Conservation (phyloP, 2,797 vertebrate genomes). For the Coregonus sp. region DNA sequence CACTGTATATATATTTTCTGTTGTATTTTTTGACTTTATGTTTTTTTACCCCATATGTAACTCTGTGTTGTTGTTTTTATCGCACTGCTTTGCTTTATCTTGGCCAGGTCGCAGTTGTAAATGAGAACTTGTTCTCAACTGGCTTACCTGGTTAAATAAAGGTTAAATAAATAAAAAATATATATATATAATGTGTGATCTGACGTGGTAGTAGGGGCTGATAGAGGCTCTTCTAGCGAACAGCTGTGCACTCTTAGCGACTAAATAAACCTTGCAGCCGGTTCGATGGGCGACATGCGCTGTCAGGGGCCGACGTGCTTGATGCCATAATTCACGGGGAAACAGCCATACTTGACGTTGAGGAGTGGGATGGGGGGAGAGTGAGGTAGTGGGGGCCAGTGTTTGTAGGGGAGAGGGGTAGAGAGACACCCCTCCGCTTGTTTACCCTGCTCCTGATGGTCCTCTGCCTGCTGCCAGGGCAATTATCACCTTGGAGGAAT, state of each 20-base stretch:
- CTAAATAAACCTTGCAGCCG: constrained; percentile 41
- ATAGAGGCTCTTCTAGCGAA: constrained; percentile 44
- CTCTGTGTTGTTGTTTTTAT: too few species aligned
- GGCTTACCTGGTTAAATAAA: too few species aligned
- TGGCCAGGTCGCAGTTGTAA: too few species aligned
- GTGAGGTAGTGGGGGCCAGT: not conserved
- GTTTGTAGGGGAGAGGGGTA: constrained; percentile 29
- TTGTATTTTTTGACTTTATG: too few species aligned
- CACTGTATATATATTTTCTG: too few species aligned
- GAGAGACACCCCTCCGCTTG: constrained; percentile 59
- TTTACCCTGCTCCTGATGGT: constrained; percentile 77
- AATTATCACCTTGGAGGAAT: constrained; percentile 88
- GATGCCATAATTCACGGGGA: constrained; percentile 69
- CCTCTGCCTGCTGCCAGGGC: constrained; percentile 79
- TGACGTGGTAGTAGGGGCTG: not conserved
- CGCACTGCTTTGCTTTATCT: too few species aligned
- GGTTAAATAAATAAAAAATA: too few species aligned
- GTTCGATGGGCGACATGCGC: constrained; percentile 57
- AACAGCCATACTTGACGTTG: constrained; percentile 33
- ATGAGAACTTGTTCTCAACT: too few species aligned
- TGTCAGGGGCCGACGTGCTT: constrained; percentile 53
- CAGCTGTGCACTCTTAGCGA: constrained; percentile 67
- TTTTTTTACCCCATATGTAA: too few species aligned
- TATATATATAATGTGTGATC: not conserved
- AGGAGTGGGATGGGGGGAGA: constrained; percentile 11